These are phyloP conservation scores for Berghia stephanieae DNA, from an alignment of 1,140 invertebrate genomes.

Conservation along the genomic window DNA sequence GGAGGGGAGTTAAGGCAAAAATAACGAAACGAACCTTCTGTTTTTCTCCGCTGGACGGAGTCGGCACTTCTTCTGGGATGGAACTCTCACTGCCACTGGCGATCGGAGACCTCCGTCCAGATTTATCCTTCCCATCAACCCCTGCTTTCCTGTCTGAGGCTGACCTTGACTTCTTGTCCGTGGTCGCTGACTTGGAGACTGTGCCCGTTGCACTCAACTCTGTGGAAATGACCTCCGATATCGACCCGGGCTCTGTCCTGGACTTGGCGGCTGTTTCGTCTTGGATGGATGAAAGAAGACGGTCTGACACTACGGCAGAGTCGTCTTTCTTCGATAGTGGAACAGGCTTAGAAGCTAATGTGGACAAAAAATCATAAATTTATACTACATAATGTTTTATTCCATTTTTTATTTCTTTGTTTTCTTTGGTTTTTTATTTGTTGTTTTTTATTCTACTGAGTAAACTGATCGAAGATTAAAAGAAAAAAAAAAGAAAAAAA, in stretches of 20 bases:
- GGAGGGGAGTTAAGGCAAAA: no score
- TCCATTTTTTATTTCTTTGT: no score
- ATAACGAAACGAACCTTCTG: slow-evolving; percentile 39
- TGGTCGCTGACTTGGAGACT: not conserved
- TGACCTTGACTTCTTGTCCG: not conserved
- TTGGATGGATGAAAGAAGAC: not conserved
- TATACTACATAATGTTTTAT: no score
- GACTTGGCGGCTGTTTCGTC: slow-evolving; percentile 6
- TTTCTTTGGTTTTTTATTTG: no score
- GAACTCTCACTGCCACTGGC: slow-evolving; percentile 58
- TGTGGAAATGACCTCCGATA: slow-evolving; percentile 34
- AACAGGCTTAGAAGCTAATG: slow-evolving; percentile 15
- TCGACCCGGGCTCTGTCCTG: not conserved
- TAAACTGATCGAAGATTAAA: no score
- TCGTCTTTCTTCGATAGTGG: slow-evolving; percentile 10
- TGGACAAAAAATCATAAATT: no score
- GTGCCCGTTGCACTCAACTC: slow-evolving; percentile 27
- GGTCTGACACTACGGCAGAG: slow-evolving; percentile 3
- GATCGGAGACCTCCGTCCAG: slow-evolving; percentile 38
- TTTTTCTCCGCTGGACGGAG: slow-evolving; percentile 31
- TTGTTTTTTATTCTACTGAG: no score
- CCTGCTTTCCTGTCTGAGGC: slow-evolving; percentile 31
- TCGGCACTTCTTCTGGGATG: slow-evolving; percentile 54
- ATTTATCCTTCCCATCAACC: slow-evolving; percentile 20
- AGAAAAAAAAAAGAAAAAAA: no score